phyloP scores from a whole-genome alignment of 2,797 vertebrate genomes.

The Erpetoichthys calabaricus region DNA sequence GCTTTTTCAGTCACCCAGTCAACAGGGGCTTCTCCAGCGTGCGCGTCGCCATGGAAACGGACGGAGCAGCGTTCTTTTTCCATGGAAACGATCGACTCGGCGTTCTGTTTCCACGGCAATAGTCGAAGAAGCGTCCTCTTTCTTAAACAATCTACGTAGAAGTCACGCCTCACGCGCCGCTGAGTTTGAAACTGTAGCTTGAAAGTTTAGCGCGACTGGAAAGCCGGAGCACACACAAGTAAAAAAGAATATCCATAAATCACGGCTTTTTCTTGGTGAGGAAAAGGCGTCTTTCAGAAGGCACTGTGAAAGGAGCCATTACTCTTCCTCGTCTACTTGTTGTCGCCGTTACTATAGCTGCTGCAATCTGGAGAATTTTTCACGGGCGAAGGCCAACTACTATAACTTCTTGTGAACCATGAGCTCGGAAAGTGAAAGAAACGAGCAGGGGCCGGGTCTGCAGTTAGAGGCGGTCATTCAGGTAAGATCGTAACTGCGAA shows the following conservation, averaged over 20 bases:
- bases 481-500: conserved; percentile 24
- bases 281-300: too few relatives aligned
- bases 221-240: too few relatives aligned
- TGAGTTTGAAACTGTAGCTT: conserved; percentile 11
- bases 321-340: too few relatives aligned
- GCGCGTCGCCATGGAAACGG: conserved; percentile 27
- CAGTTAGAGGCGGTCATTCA: conserved; percentile 55
- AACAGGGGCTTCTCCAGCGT: conserved; percentile 12
- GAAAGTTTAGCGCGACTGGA: conserved; percentile 11
- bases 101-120: neutral
- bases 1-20: conserved; percentile 22
- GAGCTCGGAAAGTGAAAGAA: conserved; percentile 29
- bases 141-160: conserved; percentile 26
- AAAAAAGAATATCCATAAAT: too few relatives aligned
- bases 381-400: too few relatives aligned
- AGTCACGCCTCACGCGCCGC: conserved; percentile 7
- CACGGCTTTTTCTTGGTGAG: too few relatives aligned
- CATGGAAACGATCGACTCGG: conserved; percentile 4
- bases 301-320: too few relatives aligned
- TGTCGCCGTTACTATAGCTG: too few relatives aligned
- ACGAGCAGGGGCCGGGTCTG: conserved; percentile 21
- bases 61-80: conserved; percentile 31
- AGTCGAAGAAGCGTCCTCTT: conserved; percentile 26
- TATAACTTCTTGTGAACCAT: conserved; percentile 18
- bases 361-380: too few relatives aligned